A percentile compares a stretch with the other conserved stretches of the same genome.
These are phyloP conservation scores for Pangasius krempfi DNA, from an alignment of 2,797 vertebrate species.

Conservation along the genomic window DNA sequence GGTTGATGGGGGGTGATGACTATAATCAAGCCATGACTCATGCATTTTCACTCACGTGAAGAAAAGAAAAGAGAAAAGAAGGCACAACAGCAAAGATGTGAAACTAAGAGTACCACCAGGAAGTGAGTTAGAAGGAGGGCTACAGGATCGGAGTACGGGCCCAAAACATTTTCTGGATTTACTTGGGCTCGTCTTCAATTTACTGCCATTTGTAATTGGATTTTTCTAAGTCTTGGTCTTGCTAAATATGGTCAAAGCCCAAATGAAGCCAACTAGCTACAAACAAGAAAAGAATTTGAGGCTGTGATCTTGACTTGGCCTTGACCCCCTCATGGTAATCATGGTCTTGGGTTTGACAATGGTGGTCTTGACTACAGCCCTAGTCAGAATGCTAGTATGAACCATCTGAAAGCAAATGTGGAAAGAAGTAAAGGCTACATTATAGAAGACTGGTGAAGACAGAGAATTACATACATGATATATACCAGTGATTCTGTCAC, in stretches of 20 bases:
- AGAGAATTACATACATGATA: background rate
- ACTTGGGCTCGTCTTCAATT: background rate
- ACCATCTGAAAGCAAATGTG: background rate
- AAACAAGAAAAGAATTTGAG: background rate
- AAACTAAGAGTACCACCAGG: background rate
- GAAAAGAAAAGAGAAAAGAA: slow-evolving; percentile 13
- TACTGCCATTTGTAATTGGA: background rate
- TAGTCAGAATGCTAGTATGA: background rate
- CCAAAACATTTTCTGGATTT: too few species aligned
- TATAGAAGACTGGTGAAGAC: background rate
- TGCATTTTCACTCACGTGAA: slow-evolving; percentile 59
- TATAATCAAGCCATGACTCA: slow-evolving; percentile 71
- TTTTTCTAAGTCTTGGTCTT: background rate
- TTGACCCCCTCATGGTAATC: background rate
- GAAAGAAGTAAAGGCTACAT: background rate
- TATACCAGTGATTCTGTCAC: background rate
- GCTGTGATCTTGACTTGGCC: background rate
- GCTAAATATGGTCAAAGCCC: background rate
- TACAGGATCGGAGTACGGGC: background rate
- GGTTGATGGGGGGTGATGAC: slow-evolving; percentile 53
- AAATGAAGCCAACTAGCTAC: background rate
- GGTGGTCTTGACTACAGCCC: background rate
- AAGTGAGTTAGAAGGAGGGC: background rate
- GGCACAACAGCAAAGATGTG: background rate
- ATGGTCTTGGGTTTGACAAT: background rate